Percentiles rank a stretch among this genome's conserved stretches.
Evolutionary conservation across 2,797 vertebrate genomes (phyloP).

Genomic region (Hypotaenidia okinawae): DNA sequence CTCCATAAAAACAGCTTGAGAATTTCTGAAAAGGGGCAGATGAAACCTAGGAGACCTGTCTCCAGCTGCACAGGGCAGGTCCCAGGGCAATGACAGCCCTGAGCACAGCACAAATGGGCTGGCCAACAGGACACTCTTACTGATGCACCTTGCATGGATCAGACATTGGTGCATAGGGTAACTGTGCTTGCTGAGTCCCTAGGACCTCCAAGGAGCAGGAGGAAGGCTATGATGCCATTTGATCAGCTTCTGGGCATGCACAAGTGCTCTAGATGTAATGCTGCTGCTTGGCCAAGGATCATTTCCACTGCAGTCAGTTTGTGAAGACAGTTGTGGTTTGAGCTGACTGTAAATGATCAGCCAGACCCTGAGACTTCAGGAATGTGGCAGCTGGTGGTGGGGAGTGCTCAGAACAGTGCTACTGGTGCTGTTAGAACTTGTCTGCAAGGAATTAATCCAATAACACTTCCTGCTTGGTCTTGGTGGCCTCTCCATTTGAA

Average conservation of each 20-base stretch:
- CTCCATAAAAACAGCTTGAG: too few species aligned
- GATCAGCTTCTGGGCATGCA: background rate
- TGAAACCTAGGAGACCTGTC: background rate
- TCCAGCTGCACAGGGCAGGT: background rate
- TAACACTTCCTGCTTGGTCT: background rate
- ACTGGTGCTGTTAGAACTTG: background rate
- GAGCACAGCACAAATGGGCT: too few species aligned
- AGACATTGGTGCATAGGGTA: fast-evolving
- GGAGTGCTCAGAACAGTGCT: background rate
- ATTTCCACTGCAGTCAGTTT: background rate
- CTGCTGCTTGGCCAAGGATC: background rate
- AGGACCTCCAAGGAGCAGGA: background rate
- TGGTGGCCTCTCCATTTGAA: background rate
- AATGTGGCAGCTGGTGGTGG: background rate
- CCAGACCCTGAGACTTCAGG: background rate
- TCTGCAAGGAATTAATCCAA: background rate
- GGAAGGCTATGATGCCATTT: background rate
- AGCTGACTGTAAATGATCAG: background rate
- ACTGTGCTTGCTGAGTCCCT: background rate
- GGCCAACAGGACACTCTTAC: background rate
- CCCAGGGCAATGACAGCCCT: background rate
- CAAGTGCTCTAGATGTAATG: background rate
- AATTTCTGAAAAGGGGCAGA: background rate
- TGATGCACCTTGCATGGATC: background rate
- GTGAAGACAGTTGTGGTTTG: background rate